A percentile compares a stretch with the other conserved stretches of the same genome.
phyloP scores from a whole-genome alignment of 2,888 invertebrate species.

The Hirtodrosophila duncani region DNA sequence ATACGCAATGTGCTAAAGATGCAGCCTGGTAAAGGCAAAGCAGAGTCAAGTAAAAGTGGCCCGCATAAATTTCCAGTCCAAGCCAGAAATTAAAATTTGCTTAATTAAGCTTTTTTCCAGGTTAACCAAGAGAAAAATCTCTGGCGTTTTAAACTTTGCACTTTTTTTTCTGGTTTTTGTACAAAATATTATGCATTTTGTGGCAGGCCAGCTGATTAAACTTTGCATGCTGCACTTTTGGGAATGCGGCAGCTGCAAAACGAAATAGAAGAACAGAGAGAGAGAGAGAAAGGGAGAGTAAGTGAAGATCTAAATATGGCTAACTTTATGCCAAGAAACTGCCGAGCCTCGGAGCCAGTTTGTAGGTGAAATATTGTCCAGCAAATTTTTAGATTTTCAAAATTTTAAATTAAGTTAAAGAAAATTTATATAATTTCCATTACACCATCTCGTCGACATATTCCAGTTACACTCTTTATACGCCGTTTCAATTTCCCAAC shows the following conservation, averaged over 20 bases:
- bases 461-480: too few relatives aligned
- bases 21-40: too few relatives aligned
- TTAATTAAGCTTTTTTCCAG: constrained; percentile 34
- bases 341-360: too few relatives aligned
- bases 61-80: constrained; percentile 12
- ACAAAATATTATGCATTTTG: constrained; percentile 49
- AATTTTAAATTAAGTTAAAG: too few relatives aligned
- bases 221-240: constrained; percentile 48
- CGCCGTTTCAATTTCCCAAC: too few relatives aligned
- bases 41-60: neutral
- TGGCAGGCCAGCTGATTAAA: constrained; percentile 60
- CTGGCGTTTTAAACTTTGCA: constrained; percentile 8
- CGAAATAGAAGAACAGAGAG: too few relatives aligned
- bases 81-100: constrained; percentile 17
- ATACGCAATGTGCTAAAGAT: constrained; percentile 21
- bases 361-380: too few relatives aligned
- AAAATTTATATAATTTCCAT: too few relatives aligned
- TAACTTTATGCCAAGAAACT: constrained; percentile 45
- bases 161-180: neutral
- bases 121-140: neutral
- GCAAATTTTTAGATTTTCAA: too few relatives aligned
- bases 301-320: constrained; percentile 43
- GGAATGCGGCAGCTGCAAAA: constrained; percentile 15
- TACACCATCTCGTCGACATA: too few relatives aligned
- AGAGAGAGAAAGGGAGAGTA: too few relatives aligned